phyloP scores from a whole-genome alignment of 2,888 invertebrate species.

The Dexiosoma caninum region DNA sequence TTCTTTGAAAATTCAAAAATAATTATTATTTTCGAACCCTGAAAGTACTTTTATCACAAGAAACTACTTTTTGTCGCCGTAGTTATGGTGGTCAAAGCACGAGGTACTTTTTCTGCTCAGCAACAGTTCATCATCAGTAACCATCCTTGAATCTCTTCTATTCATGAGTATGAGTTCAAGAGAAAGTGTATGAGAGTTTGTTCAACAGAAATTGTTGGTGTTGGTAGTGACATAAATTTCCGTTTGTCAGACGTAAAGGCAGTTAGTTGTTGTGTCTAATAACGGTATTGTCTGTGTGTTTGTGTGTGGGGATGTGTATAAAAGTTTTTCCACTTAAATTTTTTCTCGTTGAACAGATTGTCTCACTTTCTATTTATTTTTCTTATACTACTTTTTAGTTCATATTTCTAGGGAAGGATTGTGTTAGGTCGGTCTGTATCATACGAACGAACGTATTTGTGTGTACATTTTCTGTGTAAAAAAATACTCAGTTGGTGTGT shows the following conservation, averaged over 20 bases:
- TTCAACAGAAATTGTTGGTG: conserved; percentile 32
- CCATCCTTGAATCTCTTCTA: conserved; percentile 22
- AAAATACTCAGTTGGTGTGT: neutral
- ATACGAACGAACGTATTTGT: neutral
- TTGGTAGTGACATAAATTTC: conserved; percentile 64
- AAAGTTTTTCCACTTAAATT: conserved; percentile 26
- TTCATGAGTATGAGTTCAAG: neutral
- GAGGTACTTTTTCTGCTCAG: conserved; percentile 9
- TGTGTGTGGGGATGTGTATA: conserved; percentile 18
- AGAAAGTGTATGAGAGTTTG: neutral
- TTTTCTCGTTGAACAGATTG: conserved; percentile 55
- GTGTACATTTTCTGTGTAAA: neutral
- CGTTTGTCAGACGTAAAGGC: conserved; percentile 54
- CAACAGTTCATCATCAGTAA: conserved; percentile 21
- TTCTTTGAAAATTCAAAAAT: no score
- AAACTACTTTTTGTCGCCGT: neutral
- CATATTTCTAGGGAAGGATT: conserved; percentile 25
- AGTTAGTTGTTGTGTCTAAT: conserved; percentile 32
- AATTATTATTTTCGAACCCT: neutral
- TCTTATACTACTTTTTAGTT: conserved; percentile 18
- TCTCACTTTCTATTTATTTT: conserved; percentile 60
- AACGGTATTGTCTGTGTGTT: neutral
- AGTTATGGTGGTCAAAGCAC: neutral
- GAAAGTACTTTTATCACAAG: neutral
- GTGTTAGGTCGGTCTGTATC: conserved; percentile 48